Evolutionary conservation across 2,888 invertebrate genomes (phyloP).

Genomic region (Drosophila nigricruria): DNA sequence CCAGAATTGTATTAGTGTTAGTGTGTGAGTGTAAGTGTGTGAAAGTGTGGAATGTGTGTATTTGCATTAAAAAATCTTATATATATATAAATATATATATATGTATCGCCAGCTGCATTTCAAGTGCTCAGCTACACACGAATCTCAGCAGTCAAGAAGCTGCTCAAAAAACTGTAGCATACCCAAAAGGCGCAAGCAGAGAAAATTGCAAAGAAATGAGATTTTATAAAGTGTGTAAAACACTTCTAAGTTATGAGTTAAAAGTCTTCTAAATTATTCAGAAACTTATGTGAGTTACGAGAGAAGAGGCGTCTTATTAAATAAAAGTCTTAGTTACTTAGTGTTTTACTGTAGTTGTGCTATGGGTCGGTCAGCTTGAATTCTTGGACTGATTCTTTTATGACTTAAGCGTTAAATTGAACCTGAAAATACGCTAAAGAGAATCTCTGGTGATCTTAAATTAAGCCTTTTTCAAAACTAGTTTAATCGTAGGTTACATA

Average conservation of each 20-base stretch:
- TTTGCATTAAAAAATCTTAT: conserved; percentile 24
- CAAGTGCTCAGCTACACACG: conserved; percentile 45
- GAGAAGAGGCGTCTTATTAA: background rate
- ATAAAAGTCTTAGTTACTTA: background rate
- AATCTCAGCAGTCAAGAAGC: conserved; percentile 24
- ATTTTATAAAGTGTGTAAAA: conserved; percentile 5
- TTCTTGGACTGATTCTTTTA: no score
- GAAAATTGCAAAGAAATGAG: background rate
- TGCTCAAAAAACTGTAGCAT: conserved; percentile 3
- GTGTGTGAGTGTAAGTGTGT: conserved; percentile 17
- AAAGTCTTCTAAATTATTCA: background rate
- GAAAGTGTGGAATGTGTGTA: conserved; percentile 15
- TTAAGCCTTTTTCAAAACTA: no score
- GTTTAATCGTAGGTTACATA: no score
- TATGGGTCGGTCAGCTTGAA: no score
- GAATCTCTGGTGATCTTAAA: no score
- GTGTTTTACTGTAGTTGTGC: no score
- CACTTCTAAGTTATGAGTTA: background rate
- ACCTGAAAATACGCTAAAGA: no score
- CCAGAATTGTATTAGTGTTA: conserved; percentile 56
- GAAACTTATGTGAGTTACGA: background rate
- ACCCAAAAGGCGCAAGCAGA: background rate
- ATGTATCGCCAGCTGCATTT: conserved; percentile 62
- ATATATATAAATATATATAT: conserved; percentile 43
- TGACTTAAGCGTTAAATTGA: no score